Conservation (phyloP, 2,888 invertebrate species). For the Germaria angustata region DNA sequence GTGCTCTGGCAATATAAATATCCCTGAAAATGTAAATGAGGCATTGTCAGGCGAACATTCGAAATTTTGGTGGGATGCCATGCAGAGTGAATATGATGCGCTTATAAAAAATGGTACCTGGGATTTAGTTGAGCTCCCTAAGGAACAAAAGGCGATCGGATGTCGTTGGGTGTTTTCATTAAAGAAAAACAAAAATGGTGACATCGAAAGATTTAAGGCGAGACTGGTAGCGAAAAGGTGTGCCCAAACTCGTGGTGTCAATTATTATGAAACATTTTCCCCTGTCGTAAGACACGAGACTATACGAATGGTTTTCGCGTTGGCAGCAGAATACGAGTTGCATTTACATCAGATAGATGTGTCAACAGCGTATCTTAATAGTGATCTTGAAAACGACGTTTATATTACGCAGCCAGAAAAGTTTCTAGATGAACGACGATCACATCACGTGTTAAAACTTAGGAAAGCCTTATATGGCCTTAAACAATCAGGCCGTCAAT, state of each 20-base stretch:
- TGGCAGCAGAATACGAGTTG: background rate
- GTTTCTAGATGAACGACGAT: conserved; percentile 27
- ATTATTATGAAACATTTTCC: background rate
- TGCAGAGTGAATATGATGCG: conserved; percentile 26
- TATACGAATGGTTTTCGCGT: background rate
- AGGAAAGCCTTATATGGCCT: conserved; percentile 68
- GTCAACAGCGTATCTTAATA: background rate
- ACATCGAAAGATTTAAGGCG: background rate
- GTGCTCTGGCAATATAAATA: background rate
- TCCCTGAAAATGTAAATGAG: background rate
- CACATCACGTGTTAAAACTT: conserved; percentile 56
- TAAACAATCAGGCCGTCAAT: conserved; percentile 66
- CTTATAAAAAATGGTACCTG: background rate
- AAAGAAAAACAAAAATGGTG: background rate
- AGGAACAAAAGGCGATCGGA: background rate
- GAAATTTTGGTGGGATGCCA: background rate
- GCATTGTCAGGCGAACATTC: background rate
- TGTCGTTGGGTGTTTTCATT: background rate
- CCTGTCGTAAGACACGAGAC: background rate
- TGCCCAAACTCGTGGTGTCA: background rate
- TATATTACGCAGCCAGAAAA: conserved; percentile 26
- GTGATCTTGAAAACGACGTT: background rate
- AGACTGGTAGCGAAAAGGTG: background rate
- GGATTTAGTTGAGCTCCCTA: background rate
- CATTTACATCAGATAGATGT: background rate